Percentiles rank a stretch among this genome's conserved stretches.
These are phyloP conservation scores for Takifugu rubripes DNA, from an alignment of 2,797 vertebrate genomes.

Conservation along the genomic window DNA sequence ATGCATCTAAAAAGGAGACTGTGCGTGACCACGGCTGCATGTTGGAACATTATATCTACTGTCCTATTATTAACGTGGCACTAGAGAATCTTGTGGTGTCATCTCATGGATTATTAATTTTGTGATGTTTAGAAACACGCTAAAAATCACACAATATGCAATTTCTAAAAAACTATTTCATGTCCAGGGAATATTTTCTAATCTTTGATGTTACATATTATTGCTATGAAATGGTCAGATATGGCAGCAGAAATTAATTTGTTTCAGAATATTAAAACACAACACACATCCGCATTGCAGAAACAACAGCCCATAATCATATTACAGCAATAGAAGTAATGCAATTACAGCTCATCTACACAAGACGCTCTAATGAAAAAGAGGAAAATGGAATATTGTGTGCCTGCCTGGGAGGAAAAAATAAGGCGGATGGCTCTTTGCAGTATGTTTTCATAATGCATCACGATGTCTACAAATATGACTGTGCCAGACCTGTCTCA, in stretches of 20 bases:
- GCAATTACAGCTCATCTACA: neutral
- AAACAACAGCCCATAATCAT: no score
- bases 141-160: no score
- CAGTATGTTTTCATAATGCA: no score
- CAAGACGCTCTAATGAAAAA: neutral
- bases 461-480: no score
- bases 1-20: no score
- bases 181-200: neutral
- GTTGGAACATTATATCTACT: constrained; percentile 24
- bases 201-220: neutral
- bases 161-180: no score
- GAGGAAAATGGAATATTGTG: neutral
- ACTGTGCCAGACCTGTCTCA: no score
- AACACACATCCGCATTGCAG: no score
- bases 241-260: neutral
- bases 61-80: neutral
- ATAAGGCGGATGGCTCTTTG: no score
- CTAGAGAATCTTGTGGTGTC: neutral
- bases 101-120: neutral
- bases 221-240: neutral
- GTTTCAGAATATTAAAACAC: no score
- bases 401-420: no score
- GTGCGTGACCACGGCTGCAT: constrained; percentile 8
- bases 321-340: neutral
- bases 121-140: neutral